Base-by-base conservation (phyloP, 2,113 vertebrate species). In the Brachionichthys hirsutus region DNA sequence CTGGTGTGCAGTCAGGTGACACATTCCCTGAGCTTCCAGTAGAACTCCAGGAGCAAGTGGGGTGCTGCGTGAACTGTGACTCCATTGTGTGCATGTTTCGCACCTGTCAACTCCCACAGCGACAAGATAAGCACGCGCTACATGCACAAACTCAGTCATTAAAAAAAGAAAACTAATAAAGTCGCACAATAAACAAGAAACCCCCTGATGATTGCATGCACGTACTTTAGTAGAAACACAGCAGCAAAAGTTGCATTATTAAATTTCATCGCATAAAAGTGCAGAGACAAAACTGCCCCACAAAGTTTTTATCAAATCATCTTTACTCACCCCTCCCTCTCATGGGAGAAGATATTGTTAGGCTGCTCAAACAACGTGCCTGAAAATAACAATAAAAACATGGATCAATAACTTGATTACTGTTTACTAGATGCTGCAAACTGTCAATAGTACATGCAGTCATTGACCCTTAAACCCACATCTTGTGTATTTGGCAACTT, bases 11-110 rank as follows among this genome's bases (percentile, higher is more conserved):
- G 63, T 53, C 54, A 58, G 54, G 41, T 47, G 50, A 60, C 57
- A 52, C 54, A 68, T 70, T 68, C 70, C 75, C 54, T 18, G 9
- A 57, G 68, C 75, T 80, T 81, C 60, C 72, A 75, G 64, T 45
- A 73, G 67, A 76, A 66, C 60, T 78, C 56, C 59, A 42, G 63
- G 55, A 59, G 2, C 65, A 53, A 59, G 62, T 68, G 67, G 20
- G 81, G 68, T 70, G 54, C 72, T 40, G 56, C 75, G 68, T 17
- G 52, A 55, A 61, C 55, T 54, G 20, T 58, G 64, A 50, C 73
- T 52, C 67, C 30, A 52, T 43, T 58, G 62, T 52, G 36, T 78
- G 53, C 60, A 60, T 19, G 54, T 70, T 63, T 61, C 68, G 36
- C 20, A 34, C 55, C 44, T 15, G 51, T 68, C 55, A 63, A 45